Percentiles rank a stretch among this genome's conserved stretches.
phyloP scores from a whole-genome alignment of 2,113 vertebrate genomes.

The Tonatia bakeri region DNA sequence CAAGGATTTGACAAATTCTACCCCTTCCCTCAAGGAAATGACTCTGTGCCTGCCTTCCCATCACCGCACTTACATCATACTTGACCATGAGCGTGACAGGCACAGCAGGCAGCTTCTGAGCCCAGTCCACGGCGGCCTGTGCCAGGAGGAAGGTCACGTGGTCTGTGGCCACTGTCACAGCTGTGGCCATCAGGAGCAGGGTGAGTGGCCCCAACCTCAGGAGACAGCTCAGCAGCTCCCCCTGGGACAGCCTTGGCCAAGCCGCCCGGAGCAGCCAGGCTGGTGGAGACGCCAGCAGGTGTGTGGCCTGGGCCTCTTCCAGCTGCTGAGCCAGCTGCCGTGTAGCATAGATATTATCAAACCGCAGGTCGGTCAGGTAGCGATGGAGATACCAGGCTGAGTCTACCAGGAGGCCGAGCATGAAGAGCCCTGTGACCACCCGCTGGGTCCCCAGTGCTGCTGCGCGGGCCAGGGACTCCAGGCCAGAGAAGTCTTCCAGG shows the following conservation, averaged over 20 bases:
- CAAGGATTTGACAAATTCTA: not conserved
- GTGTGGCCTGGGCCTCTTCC: conserved; percentile 41
- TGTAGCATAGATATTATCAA: conserved; percentile 88
- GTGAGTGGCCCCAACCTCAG: conserved; percentile 80
- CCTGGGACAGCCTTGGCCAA: conserved; percentile 79
- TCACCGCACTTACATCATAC: conserved; percentile 81
- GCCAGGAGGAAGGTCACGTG: conserved; percentile 84
- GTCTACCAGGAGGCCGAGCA: conserved; percentile 82
- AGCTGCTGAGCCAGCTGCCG: conserved; percentile 72
- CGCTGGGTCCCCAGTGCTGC: conserved; percentile 75
- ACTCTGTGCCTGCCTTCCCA: rapidly evolving
- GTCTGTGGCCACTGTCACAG: conserved; percentile 82
- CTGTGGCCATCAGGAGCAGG: conserved; percentile 80
- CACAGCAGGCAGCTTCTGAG: conserved; percentile 83
- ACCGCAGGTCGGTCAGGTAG: conserved; percentile 87
- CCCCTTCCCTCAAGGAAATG: not conserved
- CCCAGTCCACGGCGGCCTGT: conserved; percentile 73
- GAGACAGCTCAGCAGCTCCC: conserved; percentile 82
- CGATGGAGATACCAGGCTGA: conserved; percentile 86
- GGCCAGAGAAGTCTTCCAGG: conserved; percentile 81
- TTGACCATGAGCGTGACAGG: conserved; percentile 79
- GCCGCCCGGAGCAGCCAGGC: conserved; percentile 71
- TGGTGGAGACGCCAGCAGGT: conserved; percentile 60
- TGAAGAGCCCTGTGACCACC: conserved; percentile 82
- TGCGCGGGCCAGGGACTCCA: conserved; percentile 76